phyloP scores from a whole-genome alignment of 30 jellyfish, hydroid and myxozoan species.

The Aurelia aurita region DNA sequence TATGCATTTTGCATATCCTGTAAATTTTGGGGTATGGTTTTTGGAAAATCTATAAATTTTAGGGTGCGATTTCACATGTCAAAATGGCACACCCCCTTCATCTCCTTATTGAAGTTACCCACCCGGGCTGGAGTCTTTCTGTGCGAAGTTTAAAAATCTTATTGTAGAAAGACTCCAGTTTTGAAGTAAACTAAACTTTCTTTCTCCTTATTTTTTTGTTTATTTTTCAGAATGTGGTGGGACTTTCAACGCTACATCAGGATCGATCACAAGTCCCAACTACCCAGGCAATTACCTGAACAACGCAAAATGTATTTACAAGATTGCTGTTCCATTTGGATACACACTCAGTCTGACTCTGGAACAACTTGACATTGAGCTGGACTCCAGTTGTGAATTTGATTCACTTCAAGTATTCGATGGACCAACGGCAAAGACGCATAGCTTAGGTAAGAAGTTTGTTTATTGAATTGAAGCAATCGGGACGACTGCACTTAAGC shows the following conservation, averaged over 20 bases:
- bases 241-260: conserved; percentile 51
- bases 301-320: conserved; percentile 55
- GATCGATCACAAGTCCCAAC: conserved; percentile 64
- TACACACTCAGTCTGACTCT: conserved; percentile 35
- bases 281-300: conserved; percentile 72
- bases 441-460: conserved; percentile 48
- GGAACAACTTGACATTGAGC: conserved; percentile 52
- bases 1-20: no score
- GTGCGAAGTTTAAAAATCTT: no score
- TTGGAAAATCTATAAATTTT: no score
- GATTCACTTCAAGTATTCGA: conserved; percentile 47
- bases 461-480: no score
- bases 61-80: no score
- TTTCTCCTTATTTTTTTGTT: not conserved
- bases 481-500: no score
- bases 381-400: conserved; percentile 51
- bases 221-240: conserved; percentile 66
- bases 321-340: conserved; percentile 55
- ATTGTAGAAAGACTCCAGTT: no score
- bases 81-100: no score
- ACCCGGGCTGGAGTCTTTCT: no score
- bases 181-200: no score
- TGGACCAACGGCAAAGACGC: conserved; percentile 61
- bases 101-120: no score
- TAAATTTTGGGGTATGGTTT: no score